Conservation (phyloP, 2,797 vertebrate species). For the Danio jaintianensis region DNA sequence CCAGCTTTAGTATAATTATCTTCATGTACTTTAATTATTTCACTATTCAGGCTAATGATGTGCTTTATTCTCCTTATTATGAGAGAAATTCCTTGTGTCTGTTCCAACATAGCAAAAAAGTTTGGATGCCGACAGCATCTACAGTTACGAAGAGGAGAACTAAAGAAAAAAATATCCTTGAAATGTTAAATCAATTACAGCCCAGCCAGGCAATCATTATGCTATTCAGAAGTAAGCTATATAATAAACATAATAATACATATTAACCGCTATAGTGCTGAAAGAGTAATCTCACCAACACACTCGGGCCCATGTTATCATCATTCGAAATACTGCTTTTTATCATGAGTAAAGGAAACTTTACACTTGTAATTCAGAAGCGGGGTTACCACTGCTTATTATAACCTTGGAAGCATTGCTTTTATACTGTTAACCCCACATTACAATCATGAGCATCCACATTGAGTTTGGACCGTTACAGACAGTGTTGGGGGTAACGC, state of each 20-base stretch:
- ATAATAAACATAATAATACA: conserved; percentile 9
- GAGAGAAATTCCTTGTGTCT: conserved; percentile 62
- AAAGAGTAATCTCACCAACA: conserved; percentile 2
- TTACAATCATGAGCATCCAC: too few relatives aligned
- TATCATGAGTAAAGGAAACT: too few relatives aligned
- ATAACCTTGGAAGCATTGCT: too few relatives aligned
- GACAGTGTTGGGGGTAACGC: too few relatives aligned
- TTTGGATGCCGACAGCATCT: conserved; percentile 42
- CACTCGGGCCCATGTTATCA: too few relatives aligned
- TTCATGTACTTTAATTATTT: conserved; percentile 76
- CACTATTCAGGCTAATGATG: conserved; percentile 77
- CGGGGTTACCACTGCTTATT: too few relatives aligned
- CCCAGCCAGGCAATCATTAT: conserved; percentile 12
- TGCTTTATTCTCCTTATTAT: conserved; percentile 73
- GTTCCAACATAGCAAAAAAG: conserved; percentile 50
- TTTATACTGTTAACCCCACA: too few relatives aligned
- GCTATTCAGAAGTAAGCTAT: conserved; percentile 12
- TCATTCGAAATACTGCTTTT: too few relatives aligned
- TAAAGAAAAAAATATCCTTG: conserved; percentile 46
- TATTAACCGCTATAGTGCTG: neutral
- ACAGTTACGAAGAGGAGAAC: conserved; percentile 12
- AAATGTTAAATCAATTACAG: conserved; percentile 37
- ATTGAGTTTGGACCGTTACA: too few relatives aligned
- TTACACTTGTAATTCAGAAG: too few relatives aligned
- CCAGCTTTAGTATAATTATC: conserved; percentile 78